Evolutionary conservation across 2,888 invertebrate genomes (phyloP), one percentile per base, ranked within the genome.

Genomic region (Seira sanloemensis): DNA sequence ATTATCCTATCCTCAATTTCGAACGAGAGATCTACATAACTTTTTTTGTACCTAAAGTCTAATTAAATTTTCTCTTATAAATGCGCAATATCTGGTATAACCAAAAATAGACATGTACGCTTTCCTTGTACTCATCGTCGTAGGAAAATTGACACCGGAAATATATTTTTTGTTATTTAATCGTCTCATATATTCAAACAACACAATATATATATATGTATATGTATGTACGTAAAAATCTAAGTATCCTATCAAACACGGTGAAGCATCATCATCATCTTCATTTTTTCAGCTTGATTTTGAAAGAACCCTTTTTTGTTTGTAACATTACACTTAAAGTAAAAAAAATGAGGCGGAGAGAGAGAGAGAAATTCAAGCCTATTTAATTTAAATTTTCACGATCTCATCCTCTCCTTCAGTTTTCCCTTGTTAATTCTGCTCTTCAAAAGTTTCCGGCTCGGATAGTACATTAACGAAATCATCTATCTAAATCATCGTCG

Each of bases 391-490:
- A n/a, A 37, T 58, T 58, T 58, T 58, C 58, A 37, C 12, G 37
- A 37, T 37, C 37, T 37, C 37, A 58, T 58, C 58, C n/a, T n/a
- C 58, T 9, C n/a, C 23, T 23, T 66, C 23, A 9, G 2, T 58
- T 58, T 58, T 19, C 58, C 19, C 19, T 66, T 66, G 66, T 78
- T 78, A 78, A 73, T 78, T 78, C 26, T 84, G 73, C 26, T 84
- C 83, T 50, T 84, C 74, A 27, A 84, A 73, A 46, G 74, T 78
- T 69, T 86, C 86, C 50, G 86, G 86, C 83, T 86, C 86, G 50
- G 87, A 87, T 72, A 88, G 74, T 66, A 88, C 86, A 84, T 88
- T 88, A 69, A 88, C 88, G 66, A 86, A 83, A 76, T 82, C 80
- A 58, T 88, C 88, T 80, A 72, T 85, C 86, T 4, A 85, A 86